These are phyloP conservation scores for Galeopsomyia nigrocyanea DNA, from an alignment of 2,888 invertebrate genomes.

Conservation along the genomic window DNA sequence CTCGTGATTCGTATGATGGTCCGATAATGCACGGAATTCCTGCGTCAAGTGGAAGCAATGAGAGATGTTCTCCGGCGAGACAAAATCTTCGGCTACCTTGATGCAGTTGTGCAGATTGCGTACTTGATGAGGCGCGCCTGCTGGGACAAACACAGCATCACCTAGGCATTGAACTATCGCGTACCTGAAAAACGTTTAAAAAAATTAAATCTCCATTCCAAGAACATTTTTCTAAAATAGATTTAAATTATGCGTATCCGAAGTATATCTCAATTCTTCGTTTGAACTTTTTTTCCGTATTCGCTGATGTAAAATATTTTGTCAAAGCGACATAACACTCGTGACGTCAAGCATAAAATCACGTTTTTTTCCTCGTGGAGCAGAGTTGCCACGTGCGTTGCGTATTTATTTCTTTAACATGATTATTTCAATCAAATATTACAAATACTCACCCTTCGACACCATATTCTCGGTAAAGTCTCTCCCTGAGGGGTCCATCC, in stretches of 20 bases:
- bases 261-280: no score
- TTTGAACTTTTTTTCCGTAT: no score
- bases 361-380: no score
- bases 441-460: slow-evolving; percentile 81
- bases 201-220: no score
- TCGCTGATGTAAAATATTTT: no score
- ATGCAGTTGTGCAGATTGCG: slow-evolving; percentile 97
- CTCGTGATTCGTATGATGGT: slow-evolving; percentile 96
- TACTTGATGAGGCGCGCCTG: slow-evolving; percentile 99
- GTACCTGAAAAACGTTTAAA: slow-evolving; percentile 71
- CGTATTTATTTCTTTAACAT: no score
- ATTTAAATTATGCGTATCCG: no score
- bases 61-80: slow-evolving; percentile 96
- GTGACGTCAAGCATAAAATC: no score
- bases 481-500: slow-evolving; percentile 86
- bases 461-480: slow-evolving; percentile 91
- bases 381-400: no score
- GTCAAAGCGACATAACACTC: no score
- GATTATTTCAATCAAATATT: no score
- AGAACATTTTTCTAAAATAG: no score
- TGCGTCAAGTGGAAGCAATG: slow-evolving; percentile 97
- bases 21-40: slow-evolving; percentile 94
- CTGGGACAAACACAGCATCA: slow-evolving; percentile 97
- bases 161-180: slow-evolving; percentile 96
- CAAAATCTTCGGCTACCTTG: slow-evolving; percentile 98